Evolutionary conservation across 2,888 invertebrate species (phyloP).

Genomic region (Elysia crispata): DNA sequence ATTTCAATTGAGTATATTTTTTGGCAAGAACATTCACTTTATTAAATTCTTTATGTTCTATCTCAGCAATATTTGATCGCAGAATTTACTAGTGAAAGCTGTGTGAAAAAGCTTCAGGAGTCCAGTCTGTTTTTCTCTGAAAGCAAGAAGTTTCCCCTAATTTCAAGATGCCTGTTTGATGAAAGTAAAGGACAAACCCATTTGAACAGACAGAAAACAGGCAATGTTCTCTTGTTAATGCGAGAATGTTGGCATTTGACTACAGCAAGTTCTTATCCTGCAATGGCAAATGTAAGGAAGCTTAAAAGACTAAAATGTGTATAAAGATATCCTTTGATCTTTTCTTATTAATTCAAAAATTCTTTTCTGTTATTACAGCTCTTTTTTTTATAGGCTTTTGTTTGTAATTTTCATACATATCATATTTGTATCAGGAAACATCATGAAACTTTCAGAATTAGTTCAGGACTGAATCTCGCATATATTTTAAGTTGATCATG

Average conservation of each 20-base stretch:
- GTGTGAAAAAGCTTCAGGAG: slow-evolving; percentile 21
- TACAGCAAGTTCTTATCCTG: slow-evolving; percentile 21
- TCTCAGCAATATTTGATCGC: slow-evolving; percentile 43
- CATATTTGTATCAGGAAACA: no score
- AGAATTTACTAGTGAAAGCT: slow-evolving; percentile 41
- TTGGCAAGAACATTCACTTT: slow-evolving; percentile 11
- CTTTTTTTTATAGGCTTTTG: neutral
- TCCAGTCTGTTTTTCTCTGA: slow-evolving; percentile 35
- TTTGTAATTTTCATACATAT: no score
- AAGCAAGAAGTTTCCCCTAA: slow-evolving; percentile 43
- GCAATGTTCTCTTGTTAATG: neutral
- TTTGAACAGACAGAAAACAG: neutral
- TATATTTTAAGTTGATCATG: no score
- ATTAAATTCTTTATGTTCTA: neutral
- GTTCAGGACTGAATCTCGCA: no score
- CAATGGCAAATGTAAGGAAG: slow-evolving; percentile 25
- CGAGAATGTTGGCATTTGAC: neutral
- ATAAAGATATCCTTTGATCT: no score
- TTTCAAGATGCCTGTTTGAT: slow-evolving; percentile 43
- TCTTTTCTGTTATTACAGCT: slow-evolving; percentile 3
- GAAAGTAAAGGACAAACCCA: neutral
- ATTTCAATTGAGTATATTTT: neutral
- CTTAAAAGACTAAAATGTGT: neutral
- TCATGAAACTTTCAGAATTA: no score
- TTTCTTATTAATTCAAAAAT: neutral